Conservation (phyloP, 1,140 invertebrate species). For the Pectinophora gossypiella region DNA sequence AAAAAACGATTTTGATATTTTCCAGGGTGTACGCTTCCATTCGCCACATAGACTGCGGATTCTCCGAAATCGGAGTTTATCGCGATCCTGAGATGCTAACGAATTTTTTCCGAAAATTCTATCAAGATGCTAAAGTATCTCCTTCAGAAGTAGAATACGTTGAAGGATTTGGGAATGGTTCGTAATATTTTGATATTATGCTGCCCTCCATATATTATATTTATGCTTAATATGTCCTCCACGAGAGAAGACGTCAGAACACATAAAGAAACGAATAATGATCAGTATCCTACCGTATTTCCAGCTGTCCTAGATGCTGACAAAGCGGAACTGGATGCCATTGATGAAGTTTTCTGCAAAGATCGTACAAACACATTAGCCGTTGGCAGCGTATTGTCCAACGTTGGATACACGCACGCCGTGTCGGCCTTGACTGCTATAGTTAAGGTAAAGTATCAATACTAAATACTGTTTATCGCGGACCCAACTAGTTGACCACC, state of each 20-base stretch:
- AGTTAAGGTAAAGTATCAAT: neutral
- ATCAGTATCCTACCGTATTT: neutral
- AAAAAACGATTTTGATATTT: conserved; percentile 37
- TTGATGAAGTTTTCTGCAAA: conserved; percentile 43
- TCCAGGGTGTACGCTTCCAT: conserved; percentile 80
- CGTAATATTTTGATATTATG: too few relatives aligned
- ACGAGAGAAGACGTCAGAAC: too few relatives aligned
- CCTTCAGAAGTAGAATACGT: conserved; percentile 81
- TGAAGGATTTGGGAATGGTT: conserved; percentile 84
- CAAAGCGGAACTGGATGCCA: conserved; percentile 32
- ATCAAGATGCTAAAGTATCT: conserved; percentile 77
- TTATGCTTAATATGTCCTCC: too few relatives aligned
- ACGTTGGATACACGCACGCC: conserved; percentile 83
- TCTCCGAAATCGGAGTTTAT: conserved; percentile 48
- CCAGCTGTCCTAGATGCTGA: conserved; percentile 62
- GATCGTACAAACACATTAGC: conserved; percentile 75
- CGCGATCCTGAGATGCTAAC: conserved; percentile 73
- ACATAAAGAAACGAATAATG: too few relatives aligned
- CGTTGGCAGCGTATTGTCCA: conserved; percentile 84
- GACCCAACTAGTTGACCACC: too few relatives aligned
- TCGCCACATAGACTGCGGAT: conserved; percentile 77
- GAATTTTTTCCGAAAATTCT: conserved; percentile 77
- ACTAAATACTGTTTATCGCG: too few relatives aligned
- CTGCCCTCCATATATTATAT: too few relatives aligned
- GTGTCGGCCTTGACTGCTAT: conserved; percentile 32